Evolutionary conservation across 2,888 invertebrate species (phyloP).

Genomic region (Habrosyne pyritoides): DNA sequence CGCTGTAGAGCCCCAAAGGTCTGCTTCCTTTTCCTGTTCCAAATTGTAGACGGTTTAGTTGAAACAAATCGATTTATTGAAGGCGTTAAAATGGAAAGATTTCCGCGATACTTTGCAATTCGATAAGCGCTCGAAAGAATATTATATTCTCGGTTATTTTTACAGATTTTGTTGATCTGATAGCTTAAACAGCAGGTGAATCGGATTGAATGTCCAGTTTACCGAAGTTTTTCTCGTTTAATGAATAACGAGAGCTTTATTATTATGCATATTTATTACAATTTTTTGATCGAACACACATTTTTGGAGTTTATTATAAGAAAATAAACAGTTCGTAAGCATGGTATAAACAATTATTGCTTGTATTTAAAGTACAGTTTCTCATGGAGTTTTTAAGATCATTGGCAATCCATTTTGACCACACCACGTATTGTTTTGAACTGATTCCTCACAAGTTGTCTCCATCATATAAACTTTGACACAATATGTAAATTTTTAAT

Average conservation of each 20-base stretch:
- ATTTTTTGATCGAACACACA: neutral
- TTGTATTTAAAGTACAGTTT: slow-evolving; percentile 46
- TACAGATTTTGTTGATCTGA: slow-evolving; percentile 26
- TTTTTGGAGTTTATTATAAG: neutral
- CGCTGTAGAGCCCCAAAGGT: slow-evolving; percentile 63
- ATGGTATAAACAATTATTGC: slow-evolving; percentile 48
- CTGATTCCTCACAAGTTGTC: slow-evolving; percentile 37
- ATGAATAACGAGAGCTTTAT: neutral
- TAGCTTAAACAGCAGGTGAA: slow-evolving; percentile 3
- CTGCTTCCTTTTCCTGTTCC: slow-evolving; percentile 57
- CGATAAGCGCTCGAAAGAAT: slow-evolving; percentile 40
- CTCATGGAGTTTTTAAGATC: slow-evolving; percentile 36
- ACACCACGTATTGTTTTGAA: slow-evolving; percentile 51
- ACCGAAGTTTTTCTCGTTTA: neutral
- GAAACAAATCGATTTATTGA: slow-evolving; percentile 58
- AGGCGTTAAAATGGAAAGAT: slow-evolving; percentile 56
- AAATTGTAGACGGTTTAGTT: slow-evolving; percentile 61
- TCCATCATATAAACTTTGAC: slow-evolving; percentile 41
- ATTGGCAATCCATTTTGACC: slow-evolving; percentile 55
- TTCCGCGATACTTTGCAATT: slow-evolving; percentile 67
- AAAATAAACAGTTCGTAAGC: slow-evolving; percentile 33
- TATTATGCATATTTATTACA: neutral
- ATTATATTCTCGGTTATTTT: slow-evolving; percentile 21
- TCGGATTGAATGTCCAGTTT: neutral
- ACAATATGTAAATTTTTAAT: slow-evolving; percentile 62